phyloP scores from a whole-genome alignment of 2,797 vertebrate species.

The Syndactyla subalaris region DNA sequence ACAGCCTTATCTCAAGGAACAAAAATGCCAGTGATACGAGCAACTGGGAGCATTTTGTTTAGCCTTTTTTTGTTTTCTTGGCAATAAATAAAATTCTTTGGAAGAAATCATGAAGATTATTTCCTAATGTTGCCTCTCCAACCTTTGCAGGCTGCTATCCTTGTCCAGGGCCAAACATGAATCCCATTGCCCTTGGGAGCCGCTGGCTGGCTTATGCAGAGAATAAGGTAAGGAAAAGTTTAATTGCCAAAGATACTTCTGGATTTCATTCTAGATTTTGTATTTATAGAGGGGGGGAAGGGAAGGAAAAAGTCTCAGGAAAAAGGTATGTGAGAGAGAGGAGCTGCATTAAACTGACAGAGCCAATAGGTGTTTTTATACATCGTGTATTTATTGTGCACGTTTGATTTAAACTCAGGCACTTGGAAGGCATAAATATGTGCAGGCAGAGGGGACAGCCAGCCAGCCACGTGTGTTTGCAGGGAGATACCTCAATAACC shows the following conservation, averaged over 20 bases:
- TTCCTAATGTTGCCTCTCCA: conserved; percentile 61
- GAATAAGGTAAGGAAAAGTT: conserved; percentile 89
- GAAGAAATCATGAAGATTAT: conserved; percentile 39
- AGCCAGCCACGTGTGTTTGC: not conserved
- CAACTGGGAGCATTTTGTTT: conserved; percentile 56
- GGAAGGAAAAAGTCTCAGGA: not conserved
- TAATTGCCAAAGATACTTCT: not conserved
- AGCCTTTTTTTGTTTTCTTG: conserved; percentile 65
- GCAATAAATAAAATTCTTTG: conserved; percentile 42
- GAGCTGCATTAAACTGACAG: not conserved
- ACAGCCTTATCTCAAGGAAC: conserved; percentile 60
- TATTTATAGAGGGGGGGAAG: fast-evolving
- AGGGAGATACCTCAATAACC: not conserved
- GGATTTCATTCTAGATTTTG: not conserved
- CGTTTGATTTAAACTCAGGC: not conserved
- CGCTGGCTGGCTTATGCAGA: conserved; percentile 98
- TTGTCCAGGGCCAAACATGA: conserved; percentile 95
- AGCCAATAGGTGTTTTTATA: not conserved
- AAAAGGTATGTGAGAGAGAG: not conserved
- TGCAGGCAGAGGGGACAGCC: not conserved
- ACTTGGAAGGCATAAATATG: not conserved
- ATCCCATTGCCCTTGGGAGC: conserved; percentile 93
- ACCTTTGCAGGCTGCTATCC: conserved; percentile 92
- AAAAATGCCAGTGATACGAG: conserved; percentile 63
- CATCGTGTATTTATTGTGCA: not conserved